Conservation (phyloP, 2,888 invertebrate genomes). For the Disparrhopalites patrizii region DNA sequence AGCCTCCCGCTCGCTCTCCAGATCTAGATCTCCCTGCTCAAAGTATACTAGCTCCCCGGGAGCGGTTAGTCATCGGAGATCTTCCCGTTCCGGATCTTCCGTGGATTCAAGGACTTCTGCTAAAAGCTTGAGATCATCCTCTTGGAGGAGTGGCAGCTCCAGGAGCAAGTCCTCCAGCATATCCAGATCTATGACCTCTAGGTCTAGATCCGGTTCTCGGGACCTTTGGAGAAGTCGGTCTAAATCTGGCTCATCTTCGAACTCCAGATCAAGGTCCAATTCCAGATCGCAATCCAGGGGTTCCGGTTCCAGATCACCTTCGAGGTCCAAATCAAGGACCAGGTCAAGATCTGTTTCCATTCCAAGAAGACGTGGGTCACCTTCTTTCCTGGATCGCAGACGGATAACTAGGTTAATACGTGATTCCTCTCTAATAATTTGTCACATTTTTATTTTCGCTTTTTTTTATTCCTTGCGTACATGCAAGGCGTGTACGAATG, state of each 20-base stretch:
- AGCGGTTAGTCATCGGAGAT: no score
- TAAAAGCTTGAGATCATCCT: no score
- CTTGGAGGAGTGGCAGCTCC: no score
- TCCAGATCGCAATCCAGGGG: slow-evolving; percentile 7
- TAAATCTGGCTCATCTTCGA: not conserved
- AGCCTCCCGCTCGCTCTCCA: not conserved
- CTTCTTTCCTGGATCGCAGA: slow-evolving; percentile 86
- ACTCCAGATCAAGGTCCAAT: not conserved
- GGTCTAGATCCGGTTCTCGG: not conserved
- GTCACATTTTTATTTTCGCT: not conserved
- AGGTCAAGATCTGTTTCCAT: slow-evolving; percentile 78
- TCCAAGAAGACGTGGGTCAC: slow-evolving; percentile 85
- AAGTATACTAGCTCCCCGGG: no score
- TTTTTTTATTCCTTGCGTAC: not conserved
- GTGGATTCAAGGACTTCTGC: not conserved
- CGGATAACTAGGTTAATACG: slow-evolving; percentile 79
- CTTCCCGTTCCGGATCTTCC: not conserved
- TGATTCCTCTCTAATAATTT: slow-evolving; percentile 50
- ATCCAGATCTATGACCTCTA: not conserved
- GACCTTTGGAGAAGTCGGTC: not conserved
- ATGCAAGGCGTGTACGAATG: not conserved
- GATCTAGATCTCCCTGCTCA: not conserved
- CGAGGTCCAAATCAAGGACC: slow-evolving; percentile 40
- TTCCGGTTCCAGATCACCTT: slow-evolving; percentile 24
- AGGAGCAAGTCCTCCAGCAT: not conserved